A percentile compares a stretch with the other conserved stretches of the same genome.
phyloP scores from a whole-genome alignment of 2,113 vertebrate genomes.

The Tamias sibiricus region DNA sequence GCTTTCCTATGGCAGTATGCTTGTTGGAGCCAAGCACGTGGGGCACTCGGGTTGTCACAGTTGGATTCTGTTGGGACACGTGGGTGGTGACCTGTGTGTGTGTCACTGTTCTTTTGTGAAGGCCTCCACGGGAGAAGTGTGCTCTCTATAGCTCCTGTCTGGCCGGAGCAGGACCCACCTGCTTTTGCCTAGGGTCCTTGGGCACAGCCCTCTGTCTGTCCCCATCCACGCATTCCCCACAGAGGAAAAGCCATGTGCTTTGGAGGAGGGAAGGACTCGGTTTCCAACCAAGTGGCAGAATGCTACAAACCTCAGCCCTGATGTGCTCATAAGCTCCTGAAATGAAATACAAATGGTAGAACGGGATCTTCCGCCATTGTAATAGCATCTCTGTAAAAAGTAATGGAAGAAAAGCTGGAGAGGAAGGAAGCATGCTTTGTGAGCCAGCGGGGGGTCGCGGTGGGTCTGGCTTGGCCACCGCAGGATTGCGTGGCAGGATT shows the following conservation, averaged over 20 bases:
- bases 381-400: constrained; percentile 74
- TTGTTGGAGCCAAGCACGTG: neutral
- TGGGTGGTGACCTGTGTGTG: fast-evolving
- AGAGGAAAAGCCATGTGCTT: constrained; percentile 60
- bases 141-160: neutral
- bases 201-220: fast-evolving
- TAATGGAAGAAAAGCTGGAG: constrained; percentile 73
- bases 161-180: neutral
- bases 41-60: neutral
- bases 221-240: neutral
- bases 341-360: constrained; percentile 78
- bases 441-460: constrained; percentile 76
- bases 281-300: neutral
- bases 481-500: constrained; percentile 61
- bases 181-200: fast-evolving
- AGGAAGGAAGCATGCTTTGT: constrained; percentile 70
- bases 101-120: neutral
- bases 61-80: fast-evolving
- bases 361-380: constrained; percentile 71
- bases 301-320: constrained; percentile 71
- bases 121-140: fast-evolving
- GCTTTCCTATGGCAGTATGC: fast-evolving
- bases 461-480: constrained; percentile 73
- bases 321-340: constrained; percentile 68
- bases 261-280: constrained; percentile 27